phyloP scores from a whole-genome alignment of 2,797 vertebrate genomes.

The Sorex maritimensis region DNA sequence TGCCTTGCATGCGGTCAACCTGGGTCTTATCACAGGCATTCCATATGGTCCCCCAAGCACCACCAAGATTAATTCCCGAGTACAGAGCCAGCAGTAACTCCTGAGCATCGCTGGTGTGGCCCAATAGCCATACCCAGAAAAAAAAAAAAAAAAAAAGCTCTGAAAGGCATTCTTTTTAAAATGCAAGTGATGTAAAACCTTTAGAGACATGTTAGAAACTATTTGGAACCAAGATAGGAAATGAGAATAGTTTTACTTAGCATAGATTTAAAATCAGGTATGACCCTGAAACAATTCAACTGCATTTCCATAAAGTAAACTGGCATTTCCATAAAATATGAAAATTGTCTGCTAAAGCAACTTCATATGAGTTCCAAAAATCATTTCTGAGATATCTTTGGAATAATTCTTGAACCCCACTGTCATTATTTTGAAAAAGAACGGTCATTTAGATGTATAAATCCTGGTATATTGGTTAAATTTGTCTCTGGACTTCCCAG shows the following conservation, averaged over 20 bases:
- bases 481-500: conserved; percentile 62
- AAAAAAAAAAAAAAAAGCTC: neutral
- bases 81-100: no score
- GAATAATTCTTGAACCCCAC: conserved; percentile 65
- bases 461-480: conserved; percentile 75
- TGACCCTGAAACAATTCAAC: conserved; percentile 26
- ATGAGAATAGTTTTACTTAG: conserved; percentile 37
- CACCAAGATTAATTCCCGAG: no score
- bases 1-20: no score
- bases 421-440: conserved; percentile 67
- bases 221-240: conserved; percentile 46
- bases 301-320: conserved; percentile 1
- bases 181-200: conserved; percentile 19
- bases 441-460: conserved; percentile 68
- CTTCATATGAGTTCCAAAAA: conserved; percentile 62
- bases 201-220: neutral
- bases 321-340: neutral
- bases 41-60: no score
- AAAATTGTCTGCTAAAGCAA: conserved; percentile 61
- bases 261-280: conserved; percentile 55
- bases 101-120: no score
- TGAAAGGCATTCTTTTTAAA: conserved; percentile 16
- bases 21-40: no score
- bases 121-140: no score
- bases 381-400: conserved; percentile 63